phyloP scores from a whole-genome alignment of 2,113 vertebrate species.

The Channa maculata region DNA sequence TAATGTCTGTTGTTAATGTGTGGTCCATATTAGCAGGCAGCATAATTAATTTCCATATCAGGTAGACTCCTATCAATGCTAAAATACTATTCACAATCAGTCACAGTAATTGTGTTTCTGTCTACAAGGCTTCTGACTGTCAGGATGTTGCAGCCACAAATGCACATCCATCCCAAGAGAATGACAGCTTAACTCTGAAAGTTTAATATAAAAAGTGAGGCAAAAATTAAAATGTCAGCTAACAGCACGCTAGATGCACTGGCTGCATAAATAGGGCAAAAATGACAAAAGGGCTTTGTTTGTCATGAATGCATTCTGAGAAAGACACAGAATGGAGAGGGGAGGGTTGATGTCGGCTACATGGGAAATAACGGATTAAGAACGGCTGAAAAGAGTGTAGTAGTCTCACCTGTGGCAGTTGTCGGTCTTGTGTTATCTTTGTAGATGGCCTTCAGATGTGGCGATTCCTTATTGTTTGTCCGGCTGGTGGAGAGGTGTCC shows the following conservation, averaged over 20 bases:
- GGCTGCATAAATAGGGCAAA: conserved; percentile 57
- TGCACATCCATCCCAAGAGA: conserved; percentile 40
- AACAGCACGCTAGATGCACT: conserved; percentile 33
- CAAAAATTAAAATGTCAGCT: conserved; percentile 69
- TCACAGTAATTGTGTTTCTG: conserved; percentile 56
- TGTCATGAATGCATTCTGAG: conserved; percentile 51
- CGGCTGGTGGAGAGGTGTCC: conserved; percentile 35
- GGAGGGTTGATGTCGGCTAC: conserved; percentile 25
- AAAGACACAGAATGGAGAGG: conserved; percentile 26
- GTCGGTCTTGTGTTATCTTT: conserved; percentile 59
- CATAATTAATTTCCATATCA: conserved; percentile 19
- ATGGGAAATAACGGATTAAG: conserved; percentile 64
- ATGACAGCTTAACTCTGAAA: conserved; percentile 61
- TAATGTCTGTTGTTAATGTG: not conserved
- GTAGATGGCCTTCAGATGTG: conserved; percentile 56
- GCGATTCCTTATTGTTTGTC: conserved; percentile 58
- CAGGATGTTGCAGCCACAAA: conserved; percentile 25
- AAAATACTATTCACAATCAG: conserved; percentile 11
- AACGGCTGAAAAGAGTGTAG: conserved; percentile 40
- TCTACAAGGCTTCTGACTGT: conserved; percentile 32
- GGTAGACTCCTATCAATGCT: not conserved
- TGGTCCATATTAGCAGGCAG: conserved; percentile 7
- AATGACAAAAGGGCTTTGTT: conserved; percentile 68
- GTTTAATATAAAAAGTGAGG: conserved; percentile 59
- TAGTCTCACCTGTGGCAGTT: conserved; percentile 62